Conservation (phyloP, 2,797 vertebrate genomes). For the Parotocinclus haroldoi region DNA sequence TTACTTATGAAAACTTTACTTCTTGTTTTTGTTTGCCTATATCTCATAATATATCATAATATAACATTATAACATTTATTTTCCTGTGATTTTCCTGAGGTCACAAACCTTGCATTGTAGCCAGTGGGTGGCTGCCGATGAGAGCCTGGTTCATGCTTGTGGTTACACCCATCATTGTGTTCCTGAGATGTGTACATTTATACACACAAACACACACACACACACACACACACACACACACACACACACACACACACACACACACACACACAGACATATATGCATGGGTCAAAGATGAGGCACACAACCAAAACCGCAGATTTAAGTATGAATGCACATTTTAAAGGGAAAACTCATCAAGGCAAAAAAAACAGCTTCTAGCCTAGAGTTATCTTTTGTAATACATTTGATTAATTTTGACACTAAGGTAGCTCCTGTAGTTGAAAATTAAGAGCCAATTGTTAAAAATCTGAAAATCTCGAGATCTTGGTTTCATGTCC, state of each 20-base stretch:
- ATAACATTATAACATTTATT: neutral
- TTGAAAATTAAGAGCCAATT: no score
- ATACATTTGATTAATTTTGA: no score
- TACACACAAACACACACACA: conserved; percentile 36
- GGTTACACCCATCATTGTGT: conserved; percentile 87
- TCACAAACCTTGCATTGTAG: conserved; percentile 88
- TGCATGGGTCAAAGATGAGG: conserved; percentile 35
- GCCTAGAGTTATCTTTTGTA: no score
- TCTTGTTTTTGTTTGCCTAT: neutral
- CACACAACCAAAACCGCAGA: conserved; percentile 4
- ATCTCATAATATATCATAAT: no score
- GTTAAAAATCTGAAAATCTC: no score
- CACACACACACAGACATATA: conserved; percentile 38
- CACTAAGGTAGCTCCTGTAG: no score
- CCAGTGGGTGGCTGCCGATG: conserved; percentile 84
- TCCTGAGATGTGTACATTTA: conserved; percentile 70
- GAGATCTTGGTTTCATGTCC: no score
- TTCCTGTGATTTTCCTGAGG: neutral
- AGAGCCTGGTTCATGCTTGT: conserved; percentile 86
- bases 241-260: conserved; percentile 47
- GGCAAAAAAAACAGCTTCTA: no score
- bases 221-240: conserved; percentile 38
- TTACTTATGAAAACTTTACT: neutral
- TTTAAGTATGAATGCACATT: no score
- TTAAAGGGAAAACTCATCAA: no score